Percentiles rank a stretch among this genome's conserved stretches.
Conservation (phyloP, 1,140 invertebrate genomes). For the Temnothorax curvispinosus region DNA sequence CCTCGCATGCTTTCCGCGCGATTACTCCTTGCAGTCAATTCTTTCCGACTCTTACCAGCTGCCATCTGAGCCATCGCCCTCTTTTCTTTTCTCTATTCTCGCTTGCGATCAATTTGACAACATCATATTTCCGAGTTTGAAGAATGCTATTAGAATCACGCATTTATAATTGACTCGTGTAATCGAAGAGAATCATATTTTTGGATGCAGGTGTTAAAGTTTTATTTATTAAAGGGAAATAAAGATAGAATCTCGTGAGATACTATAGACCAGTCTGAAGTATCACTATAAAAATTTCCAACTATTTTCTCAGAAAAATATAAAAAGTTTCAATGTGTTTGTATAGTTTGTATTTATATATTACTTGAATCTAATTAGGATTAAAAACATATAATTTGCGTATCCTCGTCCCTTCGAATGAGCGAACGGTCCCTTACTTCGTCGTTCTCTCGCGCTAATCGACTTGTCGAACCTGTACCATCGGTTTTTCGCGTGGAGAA, state of each 20-base stretch:
- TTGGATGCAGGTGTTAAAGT: not conserved
- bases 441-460: constrained; percentile 38
- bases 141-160: not conserved
- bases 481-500: constrained; percentile 51
- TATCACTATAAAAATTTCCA: not conserved
- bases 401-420: not conserved
- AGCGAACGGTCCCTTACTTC: not conserved
- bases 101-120: not conserved
- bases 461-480: constrained; percentile 50
- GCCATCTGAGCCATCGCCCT: constrained; percentile 11
- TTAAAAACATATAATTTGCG: not conserved
- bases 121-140: not conserved
- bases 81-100: not conserved
- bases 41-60: not conserved
- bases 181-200: not conserved
- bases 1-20: constrained; percentile 19
- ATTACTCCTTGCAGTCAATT: constrained; percentile 31
- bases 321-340: not conserved
- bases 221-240: not conserved
- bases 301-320: not conserved
- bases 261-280: not conserved
- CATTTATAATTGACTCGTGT: not conserved
- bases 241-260: too few relatives aligned
- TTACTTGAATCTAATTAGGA: not conserved
- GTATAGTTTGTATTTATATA: too few relatives aligned